These are phyloP conservation scores for Platichthys stellatus DNA, from an alignment of 2,113 vertebrate genomes.

Conservation along the genomic window DNA sequence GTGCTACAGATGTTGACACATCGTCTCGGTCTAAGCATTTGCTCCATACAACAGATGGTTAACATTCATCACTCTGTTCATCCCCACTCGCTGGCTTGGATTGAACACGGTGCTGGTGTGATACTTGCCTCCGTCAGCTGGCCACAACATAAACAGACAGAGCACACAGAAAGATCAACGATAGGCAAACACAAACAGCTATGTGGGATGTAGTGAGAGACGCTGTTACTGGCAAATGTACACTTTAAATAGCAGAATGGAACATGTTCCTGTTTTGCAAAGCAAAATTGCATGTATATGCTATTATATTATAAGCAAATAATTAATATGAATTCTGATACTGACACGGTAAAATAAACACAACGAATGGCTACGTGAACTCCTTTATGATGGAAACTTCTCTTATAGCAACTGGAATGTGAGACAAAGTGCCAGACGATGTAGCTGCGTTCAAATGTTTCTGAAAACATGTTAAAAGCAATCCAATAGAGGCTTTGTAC, in stretches of 20 bases:
- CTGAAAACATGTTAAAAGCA: constrained; percentile 22
- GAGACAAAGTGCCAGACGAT: neutral
- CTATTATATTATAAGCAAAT: neutral
- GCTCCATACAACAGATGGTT: constrained; percentile 18
- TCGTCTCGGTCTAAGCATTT: constrained; percentile 18
- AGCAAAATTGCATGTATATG: neutral
- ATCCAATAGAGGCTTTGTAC: neutral
- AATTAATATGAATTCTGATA: neutral
- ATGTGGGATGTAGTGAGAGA: constrained; percentile 30
- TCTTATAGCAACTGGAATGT: neutral
- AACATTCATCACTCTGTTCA: constrained; percentile 38
- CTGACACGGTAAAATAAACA: neutral
- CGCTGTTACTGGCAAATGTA: constrained; percentile 23
- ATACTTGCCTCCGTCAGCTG: constrained; percentile 82
- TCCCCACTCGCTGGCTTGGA: constrained; percentile 13
- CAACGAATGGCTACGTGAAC: neutral
- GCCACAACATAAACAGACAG: constrained; percentile 72
- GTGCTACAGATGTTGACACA: constrained; percentile 37
- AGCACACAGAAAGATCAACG: constrained; percentile 62
- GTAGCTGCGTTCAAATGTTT: neutral
- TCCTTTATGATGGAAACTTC: constrained; percentile 10
- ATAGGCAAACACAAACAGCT: constrained; percentile 48
- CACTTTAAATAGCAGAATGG: constrained; percentile 35
- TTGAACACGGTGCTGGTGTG: constrained; percentile 17
- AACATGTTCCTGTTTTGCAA: constrained; percentile 12